These are phyloP conservation scores for Belgica antarctica DNA, from an alignment of 2,888 invertebrate species.

Conservation along the genomic window DNA sequence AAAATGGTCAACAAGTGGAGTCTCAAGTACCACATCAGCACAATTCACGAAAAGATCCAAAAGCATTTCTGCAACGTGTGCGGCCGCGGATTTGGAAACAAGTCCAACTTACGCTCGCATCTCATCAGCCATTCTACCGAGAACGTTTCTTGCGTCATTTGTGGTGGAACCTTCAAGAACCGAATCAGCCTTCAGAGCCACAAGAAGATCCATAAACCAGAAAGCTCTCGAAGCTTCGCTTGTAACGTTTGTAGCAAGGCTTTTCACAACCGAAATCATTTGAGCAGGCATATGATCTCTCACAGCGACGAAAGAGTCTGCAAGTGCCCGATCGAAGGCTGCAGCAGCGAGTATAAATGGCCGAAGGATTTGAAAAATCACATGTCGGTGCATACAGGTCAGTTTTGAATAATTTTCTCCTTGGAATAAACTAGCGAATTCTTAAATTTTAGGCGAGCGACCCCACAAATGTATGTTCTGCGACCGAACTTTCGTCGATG, in stretches of 20 bases:
- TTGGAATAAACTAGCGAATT: neutral
- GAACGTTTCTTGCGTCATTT: conserved; percentile 12
- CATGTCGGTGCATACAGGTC: neutral
- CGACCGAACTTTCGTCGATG: neutral
- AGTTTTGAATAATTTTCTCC: neutral
- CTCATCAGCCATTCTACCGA: conserved; percentile 27
- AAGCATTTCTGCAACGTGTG: conserved; percentile 23
- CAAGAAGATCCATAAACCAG: conserved; percentile 32
- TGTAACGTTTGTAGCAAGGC: neutral
- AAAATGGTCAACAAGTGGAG: conserved; percentile 14
- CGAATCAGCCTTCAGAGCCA: conserved; percentile 26
- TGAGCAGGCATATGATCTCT: neutral
- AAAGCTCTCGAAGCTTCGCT: neutral
- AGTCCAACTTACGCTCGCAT: conserved; percentile 24
- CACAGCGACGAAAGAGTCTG: neutral
- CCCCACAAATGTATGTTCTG: conserved; percentile 6
- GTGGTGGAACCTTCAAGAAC: conserved; percentile 20
- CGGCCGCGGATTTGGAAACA: neutral
- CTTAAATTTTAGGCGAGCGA: neutral
- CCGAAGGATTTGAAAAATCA: conserved; percentile 22
- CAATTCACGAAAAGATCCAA: conserved; percentile 13
- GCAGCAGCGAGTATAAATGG: conserved; percentile 29
- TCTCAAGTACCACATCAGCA: neutral
- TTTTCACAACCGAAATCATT: conserved; percentile 26
- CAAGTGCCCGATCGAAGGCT: neutral